Evolutionary conservation across 2,888 invertebrate genomes (phyloP).

Genomic region (Syrista parreyssii): DNA sequence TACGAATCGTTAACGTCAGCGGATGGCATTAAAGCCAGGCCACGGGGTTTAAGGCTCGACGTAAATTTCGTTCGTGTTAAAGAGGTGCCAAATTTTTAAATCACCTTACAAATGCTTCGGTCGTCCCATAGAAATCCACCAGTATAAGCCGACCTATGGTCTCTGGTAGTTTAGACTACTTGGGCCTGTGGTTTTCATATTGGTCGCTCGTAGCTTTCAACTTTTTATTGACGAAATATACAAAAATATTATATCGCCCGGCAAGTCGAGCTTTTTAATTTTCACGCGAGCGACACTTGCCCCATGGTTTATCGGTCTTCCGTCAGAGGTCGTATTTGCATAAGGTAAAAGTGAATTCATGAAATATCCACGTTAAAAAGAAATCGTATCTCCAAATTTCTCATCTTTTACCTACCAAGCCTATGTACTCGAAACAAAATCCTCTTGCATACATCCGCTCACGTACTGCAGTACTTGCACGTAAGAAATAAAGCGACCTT

Average conservation of each 20-base stretch:
- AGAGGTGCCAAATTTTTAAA: constrained; percentile 55
- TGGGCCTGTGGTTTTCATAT: not conserved
- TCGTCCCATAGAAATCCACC: not conserved
- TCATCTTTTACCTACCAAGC: not conserved
- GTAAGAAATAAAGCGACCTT: not conserved
- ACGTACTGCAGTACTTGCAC: not conserved
- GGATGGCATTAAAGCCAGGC: constrained; percentile 29
- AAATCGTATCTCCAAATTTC: not conserved
- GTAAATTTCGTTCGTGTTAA: constrained; percentile 51
- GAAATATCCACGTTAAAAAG: not conserved
- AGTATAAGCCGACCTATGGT: not conserved
- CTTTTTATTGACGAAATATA: not conserved
- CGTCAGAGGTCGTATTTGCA: not conserved
- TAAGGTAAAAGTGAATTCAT: not conserved
- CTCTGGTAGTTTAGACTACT: not conserved
- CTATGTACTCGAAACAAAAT: not conserved
- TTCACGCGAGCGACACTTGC: not conserved
- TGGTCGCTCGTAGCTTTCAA: not conserved
- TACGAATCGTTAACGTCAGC: constrained; percentile 58
- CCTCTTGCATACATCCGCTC: not conserved
- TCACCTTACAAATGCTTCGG: constrained; percentile 29
- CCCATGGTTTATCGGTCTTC: not conserved
- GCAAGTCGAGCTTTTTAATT: not conserved
- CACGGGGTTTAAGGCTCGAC: constrained; percentile 36
- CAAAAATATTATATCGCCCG: not conserved